A percentile compares a stretch with the other conserved stretches of the same genome.
Evolutionary conservation across 2,797 vertebrate genomes (phyloP).

Genomic region (Siniperca undulata): DNA sequence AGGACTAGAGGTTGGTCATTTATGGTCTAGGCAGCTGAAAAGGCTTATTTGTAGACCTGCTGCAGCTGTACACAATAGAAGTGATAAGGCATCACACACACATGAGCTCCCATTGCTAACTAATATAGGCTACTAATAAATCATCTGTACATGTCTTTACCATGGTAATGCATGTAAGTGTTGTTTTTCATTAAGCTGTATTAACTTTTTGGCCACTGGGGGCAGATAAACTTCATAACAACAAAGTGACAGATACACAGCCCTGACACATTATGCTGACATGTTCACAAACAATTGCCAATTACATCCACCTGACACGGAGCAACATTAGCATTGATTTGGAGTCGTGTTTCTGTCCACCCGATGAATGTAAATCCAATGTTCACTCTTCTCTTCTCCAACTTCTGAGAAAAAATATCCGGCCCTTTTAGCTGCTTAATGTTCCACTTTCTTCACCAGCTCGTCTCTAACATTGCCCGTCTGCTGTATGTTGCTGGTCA

Average conservation of each 20-base stretch:
- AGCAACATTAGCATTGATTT: conserved; percentile 36
- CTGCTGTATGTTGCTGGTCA: neutral
- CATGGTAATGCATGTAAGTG: neutral
- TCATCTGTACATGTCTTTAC: neutral
- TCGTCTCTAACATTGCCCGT: neutral
- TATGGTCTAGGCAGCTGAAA: neutral
- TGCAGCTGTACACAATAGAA: conserved; percentile 10
- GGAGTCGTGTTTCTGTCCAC: conserved; percentile 7
- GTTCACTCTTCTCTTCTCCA: neutral
- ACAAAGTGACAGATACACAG: neutral
- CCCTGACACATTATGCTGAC: neutral
- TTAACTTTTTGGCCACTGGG: neutral
- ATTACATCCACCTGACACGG: conserved; percentile 6
- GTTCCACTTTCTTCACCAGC: neutral
- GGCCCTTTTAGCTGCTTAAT: neutral
- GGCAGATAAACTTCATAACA: neutral
- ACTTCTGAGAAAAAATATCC: neutral
- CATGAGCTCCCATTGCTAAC: neutral
- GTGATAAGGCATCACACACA: neutral
- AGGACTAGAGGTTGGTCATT: conserved; percentile 10
- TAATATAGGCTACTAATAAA: conserved; percentile 9
- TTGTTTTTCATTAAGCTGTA: neutral
- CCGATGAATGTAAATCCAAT: neutral
- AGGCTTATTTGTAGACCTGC: conserved; percentile 3
- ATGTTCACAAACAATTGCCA: conserved; percentile 11